Conservation (phyloP, 2,888 invertebrate species). For the Ophion ellenae region DNA sequence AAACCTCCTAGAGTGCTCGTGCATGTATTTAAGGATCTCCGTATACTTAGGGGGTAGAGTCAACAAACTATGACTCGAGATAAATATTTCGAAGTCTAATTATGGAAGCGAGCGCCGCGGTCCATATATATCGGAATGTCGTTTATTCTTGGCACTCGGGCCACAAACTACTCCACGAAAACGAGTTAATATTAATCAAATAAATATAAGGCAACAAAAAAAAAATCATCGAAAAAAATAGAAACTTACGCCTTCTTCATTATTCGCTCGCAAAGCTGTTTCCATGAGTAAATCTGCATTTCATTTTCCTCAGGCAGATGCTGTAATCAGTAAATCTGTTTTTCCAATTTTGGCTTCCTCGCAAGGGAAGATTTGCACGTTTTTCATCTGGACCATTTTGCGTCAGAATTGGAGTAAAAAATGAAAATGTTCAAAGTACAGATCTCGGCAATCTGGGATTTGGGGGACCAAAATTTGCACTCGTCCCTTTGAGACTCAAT, state of each 20-base stretch:
- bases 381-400: no score
- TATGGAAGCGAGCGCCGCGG: neutral
- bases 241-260: neutral
- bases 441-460: no score
- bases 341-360: no score
- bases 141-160: neutral
- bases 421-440: no score
- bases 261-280: no score
- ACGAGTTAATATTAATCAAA: neutral
- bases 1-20: neutral
- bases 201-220: neutral
- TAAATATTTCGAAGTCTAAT: neutral
- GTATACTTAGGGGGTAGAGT: neutral
- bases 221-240: neutral
- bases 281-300: no score
- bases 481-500: no score
- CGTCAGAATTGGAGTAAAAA: no score
- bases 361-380: no score
- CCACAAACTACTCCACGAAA: neutral
- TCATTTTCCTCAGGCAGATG: no score
- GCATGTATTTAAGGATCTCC: neutral
- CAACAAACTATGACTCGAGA: neutral
- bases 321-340: no score
- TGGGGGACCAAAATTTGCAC: no score
- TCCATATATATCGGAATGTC: neutral